Evolutionary conservation across 2,113 vertebrate species (phyloP), one percentile per base, ranked within the genome.

Genomic region (Pagrus major): DNA sequence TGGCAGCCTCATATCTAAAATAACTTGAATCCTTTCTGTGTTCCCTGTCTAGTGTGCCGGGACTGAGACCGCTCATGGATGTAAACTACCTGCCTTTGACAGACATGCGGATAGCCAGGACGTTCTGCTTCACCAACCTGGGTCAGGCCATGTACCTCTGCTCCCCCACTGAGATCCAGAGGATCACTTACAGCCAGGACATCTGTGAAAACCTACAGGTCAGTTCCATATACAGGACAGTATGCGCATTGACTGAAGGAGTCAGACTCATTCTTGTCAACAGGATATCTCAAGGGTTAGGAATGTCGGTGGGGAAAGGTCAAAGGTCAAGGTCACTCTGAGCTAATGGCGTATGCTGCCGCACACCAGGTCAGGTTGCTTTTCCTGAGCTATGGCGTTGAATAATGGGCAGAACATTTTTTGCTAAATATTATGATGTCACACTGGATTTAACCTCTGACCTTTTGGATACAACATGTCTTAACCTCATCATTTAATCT

Each of bases 31-130:
- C 7, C 5, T 72, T 55, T 87, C 47, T 82, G 5, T 75, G 55
- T 75, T 25, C 75, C 69, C 79, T 70, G 31, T 93, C 42, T 93
- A 99, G 98, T 96, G 94, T 99, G 92, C 98, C 98, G 5, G 97
- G 98, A 66, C 95, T 99, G 93, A 97, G 98, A 92, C 98, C 98
- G 2, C 91, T 99, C 66, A 90, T 99, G 96, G 98, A 99, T 91
- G 97, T 99, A 37, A 99, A 98, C 95, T 99, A 99, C 93, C 93
- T 99, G 94, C 98, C 98, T 25, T 95, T 99, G 86, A 99, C 98
- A 60, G 98, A 99, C 87, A 99, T 99, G 98, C 93, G 98, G 90
- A 99, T 99, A 97, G 98, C 98, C 80, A 96, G 98, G 89, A 99
- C 98, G 0, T 99, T 99, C 95, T 99, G 97, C 94, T 99, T 99